Percentiles rank a stretch among this genome's conserved stretches.
Evolutionary conservation across 2,888 invertebrate species (phyloP).

Genomic region (Thymelicus acteon): DNA sequence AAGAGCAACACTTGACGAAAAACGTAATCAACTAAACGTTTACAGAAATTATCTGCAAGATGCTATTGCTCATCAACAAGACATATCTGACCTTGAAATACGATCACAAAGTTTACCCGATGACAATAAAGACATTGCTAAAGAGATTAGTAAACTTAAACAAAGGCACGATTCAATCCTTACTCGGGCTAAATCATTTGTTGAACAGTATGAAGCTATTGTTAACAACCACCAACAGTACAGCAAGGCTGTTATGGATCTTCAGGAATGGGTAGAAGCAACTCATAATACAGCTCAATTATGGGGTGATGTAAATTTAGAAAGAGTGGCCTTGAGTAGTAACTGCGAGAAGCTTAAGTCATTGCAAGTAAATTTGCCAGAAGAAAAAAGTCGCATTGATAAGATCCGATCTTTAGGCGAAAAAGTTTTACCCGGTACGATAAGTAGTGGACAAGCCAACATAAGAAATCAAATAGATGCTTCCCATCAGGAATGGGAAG

Average conservation of each 20-base stretch:
- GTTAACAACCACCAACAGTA: conserved; percentile 96
- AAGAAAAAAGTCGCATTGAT: conserved; percentile 93
- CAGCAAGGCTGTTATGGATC: conserved; percentile 93
- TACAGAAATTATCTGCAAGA: conserved; percentile 94
- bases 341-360: conserved; percentile 94
- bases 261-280: conserved; percentile 94
- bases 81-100: conserved; percentile 91
- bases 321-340: conserved; percentile 93
- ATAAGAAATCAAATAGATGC: conserved; percentile 94
- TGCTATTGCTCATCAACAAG: conserved; percentile 93
- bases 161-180: conserved; percentile 90
- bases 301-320: conserved; percentile 93
- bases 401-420: conserved; percentile 93
- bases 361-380: conserved; percentile 90
- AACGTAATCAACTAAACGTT: conserved; percentile 93
- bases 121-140: conserved; percentile 89
- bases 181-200: conserved; percentile 89
- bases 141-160: conserved; percentile 88
- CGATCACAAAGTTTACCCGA: conserved; percentile 93
- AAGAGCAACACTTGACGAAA: conserved; percentile 95
- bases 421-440: conserved; percentile 94
- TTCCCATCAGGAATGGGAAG: conserved; percentile 96
- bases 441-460: conserved; percentile 92
- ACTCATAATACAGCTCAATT: conserved; percentile 92
- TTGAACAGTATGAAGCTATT: conserved; percentile 94